Percentiles rank a stretch among this genome's conserved stretches.
phyloP scores from a whole-genome alignment of 2,113 vertebrate species.

The Chaetura pelagica region DNA sequence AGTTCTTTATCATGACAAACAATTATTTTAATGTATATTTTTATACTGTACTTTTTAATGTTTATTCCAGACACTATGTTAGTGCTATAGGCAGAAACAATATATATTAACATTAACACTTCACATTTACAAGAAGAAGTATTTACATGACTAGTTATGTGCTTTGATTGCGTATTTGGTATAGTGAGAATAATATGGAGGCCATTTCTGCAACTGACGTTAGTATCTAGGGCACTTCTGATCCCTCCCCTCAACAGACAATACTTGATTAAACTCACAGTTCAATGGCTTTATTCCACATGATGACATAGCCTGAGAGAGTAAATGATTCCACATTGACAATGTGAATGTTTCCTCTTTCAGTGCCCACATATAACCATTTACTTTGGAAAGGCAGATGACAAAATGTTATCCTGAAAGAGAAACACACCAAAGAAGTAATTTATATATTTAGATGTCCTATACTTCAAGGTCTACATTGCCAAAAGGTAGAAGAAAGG shows the following conservation, averaged over 20 bases:
- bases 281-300: slow-evolving; percentile 99
- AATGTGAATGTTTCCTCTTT: slow-evolving; percentile 98
- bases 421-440: slow-evolving; percentile 20
- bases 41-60: not conserved
- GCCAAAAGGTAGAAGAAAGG: not conserved
- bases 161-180: not conserved
- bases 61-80: not conserved
- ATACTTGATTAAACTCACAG: slow-evolving; percentile 85
- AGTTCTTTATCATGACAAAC: not conserved
- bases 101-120: not conserved
- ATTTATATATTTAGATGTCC: not conserved
- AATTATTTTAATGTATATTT: not conserved
- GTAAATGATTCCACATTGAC: slow-evolving; percentile 99
- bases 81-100: not conserved
- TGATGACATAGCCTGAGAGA: slow-evolving; percentile 99
- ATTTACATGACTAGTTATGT: not conserved
- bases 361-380: slow-evolving; percentile 97
- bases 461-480: not conserved
- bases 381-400: slow-evolving; percentile 99
- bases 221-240: not conserved
- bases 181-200: not conserved
- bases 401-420: slow-evolving; percentile 96
- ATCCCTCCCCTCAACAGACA: not conserved
- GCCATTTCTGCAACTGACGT: not conserved
- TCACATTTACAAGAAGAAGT: not conserved